Conservation (phyloP, 2,888 invertebrate species). For the Penaeus monodon region DNA sequence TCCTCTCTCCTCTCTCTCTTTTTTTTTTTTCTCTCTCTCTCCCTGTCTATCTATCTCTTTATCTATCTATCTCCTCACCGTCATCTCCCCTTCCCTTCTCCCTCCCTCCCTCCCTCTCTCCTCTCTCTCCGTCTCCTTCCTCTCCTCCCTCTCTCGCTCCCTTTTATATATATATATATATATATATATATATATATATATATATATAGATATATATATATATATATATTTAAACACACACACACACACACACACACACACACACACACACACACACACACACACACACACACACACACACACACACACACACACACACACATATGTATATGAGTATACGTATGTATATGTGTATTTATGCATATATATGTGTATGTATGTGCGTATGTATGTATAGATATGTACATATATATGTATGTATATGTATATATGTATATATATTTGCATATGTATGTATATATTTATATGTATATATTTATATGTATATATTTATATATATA, state of each 20-base stretch:
- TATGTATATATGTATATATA: neutral
- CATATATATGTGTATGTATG: no score
- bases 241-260: neutral
- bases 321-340: neutral
- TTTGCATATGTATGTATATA: constrained; percentile 13
- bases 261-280: neutral
- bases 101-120: no score
- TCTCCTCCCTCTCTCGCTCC: no score
- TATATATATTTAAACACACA: neutral
- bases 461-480: constrained; percentile 10
- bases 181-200: constrained; percentile 29
- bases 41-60: no score
- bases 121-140: no score
- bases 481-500: constrained; percentile 13
- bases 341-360: no score
- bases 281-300: neutral
- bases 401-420: neutral
- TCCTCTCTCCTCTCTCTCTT: no score
- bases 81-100: no score
- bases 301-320: neutral
- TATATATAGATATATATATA: neutral
- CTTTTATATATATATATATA: neutral
- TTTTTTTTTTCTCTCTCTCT: no score
- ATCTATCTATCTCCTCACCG: no score
- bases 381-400: neutral